These are phyloP conservation scores for Agonopterix arenella DNA, from an alignment of 2,888 invertebrate species.

Conservation along the genomic window DNA sequence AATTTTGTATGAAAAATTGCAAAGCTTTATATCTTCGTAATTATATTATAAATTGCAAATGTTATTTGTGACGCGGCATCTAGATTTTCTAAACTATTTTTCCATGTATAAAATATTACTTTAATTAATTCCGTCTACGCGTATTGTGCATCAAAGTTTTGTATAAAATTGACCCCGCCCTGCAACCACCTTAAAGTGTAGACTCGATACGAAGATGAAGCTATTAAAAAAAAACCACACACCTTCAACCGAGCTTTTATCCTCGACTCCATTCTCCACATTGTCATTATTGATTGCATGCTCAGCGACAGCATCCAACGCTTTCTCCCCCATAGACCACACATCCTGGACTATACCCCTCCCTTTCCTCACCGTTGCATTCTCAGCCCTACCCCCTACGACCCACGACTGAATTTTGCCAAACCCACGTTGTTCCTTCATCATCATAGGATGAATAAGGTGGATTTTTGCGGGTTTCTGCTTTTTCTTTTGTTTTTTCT, in stretches of 20 bases:
- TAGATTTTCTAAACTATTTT: too few species aligned
- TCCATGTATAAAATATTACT: too few species aligned
- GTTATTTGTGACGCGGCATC: too few species aligned
- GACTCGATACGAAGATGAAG: not conserved
- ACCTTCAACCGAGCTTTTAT: constrained; percentile 58
- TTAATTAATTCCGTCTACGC: too few species aligned
- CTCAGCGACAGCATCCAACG: constrained; percentile 51
- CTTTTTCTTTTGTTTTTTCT: constrained; percentile 57
- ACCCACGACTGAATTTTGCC: constrained; percentile 55
- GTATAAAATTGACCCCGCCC: too few species aligned
- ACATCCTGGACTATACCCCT: constrained; percentile 36
- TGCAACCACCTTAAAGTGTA: too few species aligned
- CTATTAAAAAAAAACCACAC: constrained; percentile 24
- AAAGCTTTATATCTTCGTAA: too few species aligned
- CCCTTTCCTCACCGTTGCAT: constrained; percentile 12
- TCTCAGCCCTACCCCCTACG: constrained; percentile 30
- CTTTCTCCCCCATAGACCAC: constrained; percentile 50
- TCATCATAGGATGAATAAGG: constrained; percentile 48
- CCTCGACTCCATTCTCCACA: constrained; percentile 48
- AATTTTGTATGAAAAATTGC: too few species aligned
- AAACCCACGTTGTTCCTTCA: constrained; percentile 51
- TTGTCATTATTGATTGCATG: constrained; percentile 52
- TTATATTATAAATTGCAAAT: too few species aligned
- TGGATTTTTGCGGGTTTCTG: constrained; percentile 60
- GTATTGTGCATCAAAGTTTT: too few species aligned